phyloP scores from a whole-genome alignment of 2,113 vertebrate species.

The Sclerurus mexicanus region DNA sequence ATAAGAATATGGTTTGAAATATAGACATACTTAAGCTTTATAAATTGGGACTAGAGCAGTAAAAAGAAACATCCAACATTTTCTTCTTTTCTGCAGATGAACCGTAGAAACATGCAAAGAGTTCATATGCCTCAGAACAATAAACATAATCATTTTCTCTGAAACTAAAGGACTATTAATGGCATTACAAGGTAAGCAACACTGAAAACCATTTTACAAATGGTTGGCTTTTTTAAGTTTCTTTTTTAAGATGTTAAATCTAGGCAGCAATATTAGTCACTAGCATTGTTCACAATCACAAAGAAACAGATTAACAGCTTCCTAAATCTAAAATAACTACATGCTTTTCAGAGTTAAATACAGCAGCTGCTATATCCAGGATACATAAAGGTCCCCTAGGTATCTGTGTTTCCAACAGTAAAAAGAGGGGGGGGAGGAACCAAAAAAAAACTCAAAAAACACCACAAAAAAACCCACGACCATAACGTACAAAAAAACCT shows the following conservation, averaged over 20 bases:
- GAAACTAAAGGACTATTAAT: neutral
- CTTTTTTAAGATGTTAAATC: neutral
- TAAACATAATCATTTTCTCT: neutral
- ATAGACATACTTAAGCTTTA: slow-evolving; percentile 21
- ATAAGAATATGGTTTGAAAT: slow-evolving; percentile 54
- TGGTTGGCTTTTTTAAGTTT: neutral
- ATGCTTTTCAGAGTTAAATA: neutral
- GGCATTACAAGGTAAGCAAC: neutral
- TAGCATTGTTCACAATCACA: neutral
- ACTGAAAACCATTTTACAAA: neutral
- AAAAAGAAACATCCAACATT: neutral
- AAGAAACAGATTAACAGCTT: neutral
- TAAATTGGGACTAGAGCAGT: neutral
- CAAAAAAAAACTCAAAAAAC: no score
- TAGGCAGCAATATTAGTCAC: neutral
- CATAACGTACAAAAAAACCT: fast-evolving
- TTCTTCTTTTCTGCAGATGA: neutral
- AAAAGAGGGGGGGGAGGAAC: fast-evolving
- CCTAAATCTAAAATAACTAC: neutral
- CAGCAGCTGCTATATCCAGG: neutral
- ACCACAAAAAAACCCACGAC: no score
- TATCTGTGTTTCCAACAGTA: neutral
- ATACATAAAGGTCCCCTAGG: neutral
- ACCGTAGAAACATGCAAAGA: neutral
- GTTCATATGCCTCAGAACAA: neutral